Conservation (phyloP, 2,797 vertebrate genomes). For the Florisuga fusca region DNA sequence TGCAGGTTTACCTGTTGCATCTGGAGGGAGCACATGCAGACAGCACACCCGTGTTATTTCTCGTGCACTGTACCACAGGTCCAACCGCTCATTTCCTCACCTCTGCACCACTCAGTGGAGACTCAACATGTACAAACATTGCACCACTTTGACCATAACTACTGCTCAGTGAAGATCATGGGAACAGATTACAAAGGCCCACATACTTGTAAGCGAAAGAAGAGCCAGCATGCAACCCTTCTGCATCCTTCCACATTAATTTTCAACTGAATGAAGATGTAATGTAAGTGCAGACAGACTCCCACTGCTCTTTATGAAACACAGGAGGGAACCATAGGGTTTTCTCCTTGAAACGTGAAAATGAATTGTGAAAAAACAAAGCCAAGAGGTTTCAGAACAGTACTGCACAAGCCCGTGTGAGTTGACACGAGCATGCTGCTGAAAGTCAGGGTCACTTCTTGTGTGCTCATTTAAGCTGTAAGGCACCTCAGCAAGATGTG, state of each 20-base stretch:
- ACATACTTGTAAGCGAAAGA: not conserved
- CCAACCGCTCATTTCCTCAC: not conserved
- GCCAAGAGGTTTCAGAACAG: not conserved
- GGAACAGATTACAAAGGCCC: not conserved
- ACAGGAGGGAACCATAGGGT: not conserved
- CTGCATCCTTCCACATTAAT: not conserved
- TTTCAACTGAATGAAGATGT: not conserved
- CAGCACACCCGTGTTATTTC: accelerated
- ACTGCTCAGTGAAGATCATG: not conserved
- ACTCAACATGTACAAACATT: accelerated
- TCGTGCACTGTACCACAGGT: accelerated
- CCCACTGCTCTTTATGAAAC: not conserved
- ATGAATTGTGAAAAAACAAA: not conserved
- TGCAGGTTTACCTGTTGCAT: not conserved
- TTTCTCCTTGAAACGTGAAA: not conserved
- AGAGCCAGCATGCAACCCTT: accelerated
- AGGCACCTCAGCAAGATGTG: not conserved
- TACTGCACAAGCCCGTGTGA: not conserved
- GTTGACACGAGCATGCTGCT: not conserved
- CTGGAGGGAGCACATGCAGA: accelerated
- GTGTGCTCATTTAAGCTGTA: not conserved
- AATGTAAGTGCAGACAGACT: not conserved
- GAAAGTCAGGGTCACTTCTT: not conserved
- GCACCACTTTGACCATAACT: not conserved
- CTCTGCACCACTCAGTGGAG: not conserved